These are phyloP conservation scores for Cryptoblepharus egeriae DNA, from an alignment of 2,797 vertebrate genomes.

Conservation along the genomic window DNA sequence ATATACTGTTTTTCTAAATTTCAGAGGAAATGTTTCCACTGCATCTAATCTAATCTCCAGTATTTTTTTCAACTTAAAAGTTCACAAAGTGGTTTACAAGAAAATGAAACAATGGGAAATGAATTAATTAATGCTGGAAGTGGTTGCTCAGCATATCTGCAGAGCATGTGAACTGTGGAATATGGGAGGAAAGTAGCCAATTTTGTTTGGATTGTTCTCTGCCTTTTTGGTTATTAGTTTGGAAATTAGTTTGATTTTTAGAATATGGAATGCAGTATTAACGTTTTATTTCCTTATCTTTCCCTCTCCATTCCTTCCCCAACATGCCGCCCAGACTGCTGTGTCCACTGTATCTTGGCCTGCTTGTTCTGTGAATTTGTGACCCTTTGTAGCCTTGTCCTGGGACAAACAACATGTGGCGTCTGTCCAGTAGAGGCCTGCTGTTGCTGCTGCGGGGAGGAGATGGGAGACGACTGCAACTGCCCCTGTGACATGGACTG, in stretches of 20 bases:
- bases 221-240: not conserved
- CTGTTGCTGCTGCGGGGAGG: conserved; percentile 91
- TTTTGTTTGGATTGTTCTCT: not conserved
- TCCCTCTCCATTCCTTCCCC: not conserved
- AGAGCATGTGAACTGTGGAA: not conserved
- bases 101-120: no score
- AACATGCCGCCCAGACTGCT: conserved; percentile 85
- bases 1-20: no score
- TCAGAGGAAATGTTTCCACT: no score
- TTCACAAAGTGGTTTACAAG: no score
- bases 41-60: no score
- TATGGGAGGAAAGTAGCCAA: not conserved
- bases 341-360: conserved; percentile 97
- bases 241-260: no score
- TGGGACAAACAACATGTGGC: conserved; percentile 92
- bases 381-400: conserved; percentile 94
- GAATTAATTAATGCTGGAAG: no score
- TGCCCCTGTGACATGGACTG: conserved; percentile 96
- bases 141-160: not conserved
- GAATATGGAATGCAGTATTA: conserved; percentile 30
- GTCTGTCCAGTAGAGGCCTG: conserved; percentile 90
- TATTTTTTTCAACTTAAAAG: no score
- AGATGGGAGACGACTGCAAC: conserved; percentile 95
- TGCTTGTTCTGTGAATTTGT: conserved; percentile 99
- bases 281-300: conserved; percentile 5